Percentiles rank a stretch among this genome's conserved stretches.
Conservation (phyloP, 2,888 invertebrate genomes). For the Idaea aversata region DNA sequence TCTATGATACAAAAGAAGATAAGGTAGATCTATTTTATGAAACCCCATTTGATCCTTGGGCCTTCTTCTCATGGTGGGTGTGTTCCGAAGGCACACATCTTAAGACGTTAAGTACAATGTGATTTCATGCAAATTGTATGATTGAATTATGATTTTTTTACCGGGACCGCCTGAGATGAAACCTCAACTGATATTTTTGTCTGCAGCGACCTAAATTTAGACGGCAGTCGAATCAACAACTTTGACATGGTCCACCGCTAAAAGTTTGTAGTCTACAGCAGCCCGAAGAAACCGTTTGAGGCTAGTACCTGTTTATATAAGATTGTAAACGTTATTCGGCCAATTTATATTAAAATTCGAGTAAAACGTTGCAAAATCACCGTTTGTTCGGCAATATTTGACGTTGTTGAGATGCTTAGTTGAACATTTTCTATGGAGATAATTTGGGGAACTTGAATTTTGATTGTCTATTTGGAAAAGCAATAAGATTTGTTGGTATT, state of each 20-base stretch:
- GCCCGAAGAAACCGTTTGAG: background rate
- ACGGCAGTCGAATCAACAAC: too few relatives aligned
- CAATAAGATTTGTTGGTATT: background rate
- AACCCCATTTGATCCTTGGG: too few relatives aligned
- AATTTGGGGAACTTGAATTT: background rate
- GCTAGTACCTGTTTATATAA: background rate
- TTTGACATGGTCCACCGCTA: background rate
- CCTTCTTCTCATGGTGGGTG: too few relatives aligned
- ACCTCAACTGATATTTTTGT: too few relatives aligned
- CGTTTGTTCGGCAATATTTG: background rate
- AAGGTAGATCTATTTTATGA: too few relatives aligned
- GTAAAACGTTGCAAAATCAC: constrained; percentile 1
- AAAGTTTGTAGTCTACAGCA: background rate
- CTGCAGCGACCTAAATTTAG: too few relatives aligned
- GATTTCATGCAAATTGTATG: too few relatives aligned
- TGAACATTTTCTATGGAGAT: background rate
- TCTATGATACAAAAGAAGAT: too few relatives aligned
- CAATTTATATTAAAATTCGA: background rate
- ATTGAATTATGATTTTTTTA: too few relatives aligned
- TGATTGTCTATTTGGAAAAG: background rate
- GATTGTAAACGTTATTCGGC: background rate
- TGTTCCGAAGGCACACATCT: too few relatives aligned
- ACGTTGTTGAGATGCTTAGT: background rate
- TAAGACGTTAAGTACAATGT: too few relatives aligned
- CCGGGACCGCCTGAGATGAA: too few relatives aligned